Base-by-base conservation (phyloP, 2,888 invertebrate genomes). In the Brenthis ino region DNA sequence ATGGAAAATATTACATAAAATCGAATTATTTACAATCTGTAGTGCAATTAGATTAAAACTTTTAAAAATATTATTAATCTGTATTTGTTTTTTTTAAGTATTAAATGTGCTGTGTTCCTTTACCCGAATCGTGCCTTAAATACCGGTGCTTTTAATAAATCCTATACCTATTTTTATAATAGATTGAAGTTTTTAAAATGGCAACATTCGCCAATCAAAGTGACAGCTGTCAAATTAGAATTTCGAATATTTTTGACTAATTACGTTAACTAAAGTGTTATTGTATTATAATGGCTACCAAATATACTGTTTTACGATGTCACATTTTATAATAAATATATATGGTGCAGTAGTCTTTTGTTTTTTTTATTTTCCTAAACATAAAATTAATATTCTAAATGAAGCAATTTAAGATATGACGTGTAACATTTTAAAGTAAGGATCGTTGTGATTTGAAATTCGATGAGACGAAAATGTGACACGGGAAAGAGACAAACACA, bases 201-300 rank as follows among this genome's bases (percentile, higher is more conserved):
- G 77, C 75, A 79, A 78, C 69, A 77, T 69, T 72, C 68, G 65
- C 37, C 53, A 43, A n/a, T 58, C 51, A 20, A 12, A 43, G 43
- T 50, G 64, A 65, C 50, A 63, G 67, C 43, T 67, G 67, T 61
- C 67, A 58, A 24, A 47, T 20, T 51, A 53, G 58, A 58, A 33
- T 50, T 67, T 67, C 67, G 67, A 67, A 67, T 67, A 67, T 67
- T 67, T 67, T 51, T 33, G 61, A 56, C 60, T 67, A 63, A 48
- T 24, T 14, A 47, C 58, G 58, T 47, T 57, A 47, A 13, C 20
- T 47, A 24, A 47, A 24, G 37, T 58, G 58, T 58, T 14, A 37
- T 3, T 24, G 57, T 60, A 20, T 51, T 63, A 24, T 51, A 63
- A 43, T 67, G 24, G 50, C 56, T 63, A 67, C 61, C 63, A 63